Evolutionary conservation across 2,888 invertebrate genomes (phyloP), one percentile per base, ranked within the genome.

Genomic region (Catonia carolina): DNA sequence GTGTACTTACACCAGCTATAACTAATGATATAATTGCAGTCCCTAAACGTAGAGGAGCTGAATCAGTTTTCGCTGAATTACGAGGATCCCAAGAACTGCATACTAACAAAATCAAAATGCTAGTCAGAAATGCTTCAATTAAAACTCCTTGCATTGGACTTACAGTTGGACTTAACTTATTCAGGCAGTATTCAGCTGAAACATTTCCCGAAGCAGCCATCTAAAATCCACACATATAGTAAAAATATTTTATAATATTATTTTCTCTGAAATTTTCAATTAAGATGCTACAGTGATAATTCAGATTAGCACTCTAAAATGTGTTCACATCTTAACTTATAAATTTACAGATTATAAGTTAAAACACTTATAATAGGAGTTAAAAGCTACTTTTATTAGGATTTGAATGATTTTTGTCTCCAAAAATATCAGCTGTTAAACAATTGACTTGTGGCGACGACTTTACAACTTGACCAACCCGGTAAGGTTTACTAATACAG

Each of bases 41-140:
- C 1, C 73, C 75, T 63, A 75, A 75, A 61, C 70, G 74, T 33
- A 74, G 62, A 1, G 74, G 66, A 1, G 69, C 65, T 1, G 74
- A 71, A 59, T 74, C 73, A 1, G 68, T 67, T 60, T 72, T 71
- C 1, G 62, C 63, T 17, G 64, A 65, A 60, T 73, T 74, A 18
- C 74, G 70, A 2, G 57, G 59, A 60, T 76, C 76, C 71, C 73
- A 73, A 3, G 72, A 66, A 6, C 71, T 69, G 60, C 74, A 73
- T 2, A 72, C 70, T 2, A 73, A 65, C 31, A 74, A 59, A 64
- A 72, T 69, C 23, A 76, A 66, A 22, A 74, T 65, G 1, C 67
- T 69, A 0, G 74, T 74, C 3, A 71, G 65, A 20, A 73, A 60
- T 2, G 68, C 67, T 58, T 76, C 76, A 8, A 71, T 58, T 2